These are phyloP conservation scores for Rousettus leschenaultii DNA, from an alignment of 2,113 vertebrate species.

Conservation along the genomic window DNA sequence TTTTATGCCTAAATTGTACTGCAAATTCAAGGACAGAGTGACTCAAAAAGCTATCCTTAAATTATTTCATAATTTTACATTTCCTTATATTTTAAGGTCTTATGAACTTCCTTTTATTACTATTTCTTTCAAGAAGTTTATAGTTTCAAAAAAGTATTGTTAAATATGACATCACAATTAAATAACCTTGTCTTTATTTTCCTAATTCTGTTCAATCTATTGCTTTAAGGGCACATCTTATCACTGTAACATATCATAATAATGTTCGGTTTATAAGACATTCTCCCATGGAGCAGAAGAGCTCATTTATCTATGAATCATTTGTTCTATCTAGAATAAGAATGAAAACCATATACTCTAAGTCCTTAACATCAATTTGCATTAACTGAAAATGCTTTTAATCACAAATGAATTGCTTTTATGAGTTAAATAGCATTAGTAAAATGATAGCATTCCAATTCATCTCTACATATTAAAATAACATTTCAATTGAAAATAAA, in stretches of 20 bases:
- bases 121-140: background rate
- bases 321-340: background rate
- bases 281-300: background rate
- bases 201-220: background rate
- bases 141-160: background rate
- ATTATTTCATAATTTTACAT: background rate
- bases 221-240: slow-evolving; percentile 2
- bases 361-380: background rate
- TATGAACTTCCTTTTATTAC: background rate
- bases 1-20: background rate
- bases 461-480: background rate
- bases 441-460: background rate
- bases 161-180: slow-evolving; percentile 16
- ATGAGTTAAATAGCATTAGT: slow-evolving; percentile 10
- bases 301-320: background rate
- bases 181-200: slow-evolving; percentile 18
- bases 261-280: background rate
- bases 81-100: background rate
- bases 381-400: background rate
- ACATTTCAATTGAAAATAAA: background rate
- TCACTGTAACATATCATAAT: background rate
- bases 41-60: background rate
- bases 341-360: background rate
- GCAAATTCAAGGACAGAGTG: background rate
- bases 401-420: background rate